A percentile compares a stretch with the other conserved stretches of the same genome.
Conservation (phyloP, 2,113 vertebrate genomes). For the Sphyrna mokarran region DNA sequence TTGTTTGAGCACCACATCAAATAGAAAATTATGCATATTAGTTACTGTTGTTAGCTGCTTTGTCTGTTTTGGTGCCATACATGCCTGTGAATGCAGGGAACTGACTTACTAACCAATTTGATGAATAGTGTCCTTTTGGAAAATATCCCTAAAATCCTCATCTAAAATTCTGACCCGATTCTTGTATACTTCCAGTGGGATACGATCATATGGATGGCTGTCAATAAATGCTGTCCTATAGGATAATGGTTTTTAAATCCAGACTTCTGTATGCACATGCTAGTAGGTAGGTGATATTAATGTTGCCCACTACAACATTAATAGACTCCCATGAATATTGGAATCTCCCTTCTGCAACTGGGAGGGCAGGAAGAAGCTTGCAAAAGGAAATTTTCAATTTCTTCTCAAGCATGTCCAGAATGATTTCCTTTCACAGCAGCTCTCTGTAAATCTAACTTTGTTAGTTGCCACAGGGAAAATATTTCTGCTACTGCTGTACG, state of each 20-base stretch:
- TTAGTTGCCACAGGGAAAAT: too few relatives aligned
- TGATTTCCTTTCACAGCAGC: not conserved
- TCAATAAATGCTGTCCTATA: not conserved
- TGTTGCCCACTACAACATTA: not conserved
- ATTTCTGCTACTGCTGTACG: not conserved
- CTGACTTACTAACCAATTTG: not conserved
- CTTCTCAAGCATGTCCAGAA: not conserved
- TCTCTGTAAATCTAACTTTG: not conserved
- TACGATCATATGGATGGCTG: not conserved
- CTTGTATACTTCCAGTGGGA: not conserved
- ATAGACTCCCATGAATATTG: not conserved
- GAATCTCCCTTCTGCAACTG: not conserved
- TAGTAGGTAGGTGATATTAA: not conserved
- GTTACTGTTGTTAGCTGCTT: not conserved
- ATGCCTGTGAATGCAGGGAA: not conserved
- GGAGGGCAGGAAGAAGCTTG: not conserved
- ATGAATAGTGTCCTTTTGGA: not conserved
- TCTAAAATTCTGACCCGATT: not conserved
- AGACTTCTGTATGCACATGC: not conserved
- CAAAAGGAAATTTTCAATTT: not conserved
- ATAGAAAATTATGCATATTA: not conserved
- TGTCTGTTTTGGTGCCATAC: not conserved
- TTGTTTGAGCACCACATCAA: not conserved
- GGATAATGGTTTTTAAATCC: not conserved
- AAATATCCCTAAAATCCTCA: not conserved